Conservation (phyloP, 2,888 invertebrate genomes). For the Hirtodrosophila confusa region DNA sequence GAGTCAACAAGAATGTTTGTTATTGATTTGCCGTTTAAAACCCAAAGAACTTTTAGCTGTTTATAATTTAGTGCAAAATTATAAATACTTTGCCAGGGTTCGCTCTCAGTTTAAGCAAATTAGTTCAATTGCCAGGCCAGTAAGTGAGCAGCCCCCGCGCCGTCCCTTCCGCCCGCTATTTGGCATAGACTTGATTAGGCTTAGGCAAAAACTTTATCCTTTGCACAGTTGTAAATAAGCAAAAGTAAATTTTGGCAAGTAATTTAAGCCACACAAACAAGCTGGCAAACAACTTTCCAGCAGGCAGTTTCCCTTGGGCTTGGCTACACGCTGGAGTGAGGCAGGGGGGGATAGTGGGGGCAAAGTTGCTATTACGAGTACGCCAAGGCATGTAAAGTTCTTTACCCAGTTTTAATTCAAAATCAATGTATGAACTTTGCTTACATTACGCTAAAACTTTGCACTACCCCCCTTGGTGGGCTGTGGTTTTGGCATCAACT, state of each 20-base stretch:
- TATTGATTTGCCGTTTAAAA: constrained; percentile 55
- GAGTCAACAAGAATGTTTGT: constrained; percentile 30
- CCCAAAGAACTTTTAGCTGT: constrained; percentile 60
- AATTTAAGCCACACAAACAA: constrained; percentile 81
- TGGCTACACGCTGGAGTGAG: constrained; percentile 1
- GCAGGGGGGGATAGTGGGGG: neutral
- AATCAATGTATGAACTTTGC: constrained; percentile 79
- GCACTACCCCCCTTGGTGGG: neutral
- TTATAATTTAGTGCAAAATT: constrained; percentile 72
- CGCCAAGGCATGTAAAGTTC: constrained; percentile 67
- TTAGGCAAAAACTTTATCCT: constrained; percentile 82
- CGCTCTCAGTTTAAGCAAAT: constrained; percentile 73
- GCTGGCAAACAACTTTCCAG: constrained; percentile 76
- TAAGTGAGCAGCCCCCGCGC: constrained; percentile 30
- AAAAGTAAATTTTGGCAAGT: constrained; percentile 80
- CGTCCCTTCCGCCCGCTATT: constrained; percentile 11
- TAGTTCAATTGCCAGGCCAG: constrained; percentile 72
- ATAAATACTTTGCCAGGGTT: constrained; percentile 63
- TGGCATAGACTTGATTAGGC: constrained; percentile 82
- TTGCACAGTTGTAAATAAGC: constrained; percentile 80
- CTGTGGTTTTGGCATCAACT: constrained; percentile 30
- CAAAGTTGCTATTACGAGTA: constrained; percentile 60
- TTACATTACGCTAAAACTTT: constrained; percentile 78
- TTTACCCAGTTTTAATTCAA: constrained; percentile 79
- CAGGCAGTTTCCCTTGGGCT: constrained; percentile 31